Conservation (phyloP, 1,140 invertebrate species). For the Dendrolimus kikuchii region DNA sequence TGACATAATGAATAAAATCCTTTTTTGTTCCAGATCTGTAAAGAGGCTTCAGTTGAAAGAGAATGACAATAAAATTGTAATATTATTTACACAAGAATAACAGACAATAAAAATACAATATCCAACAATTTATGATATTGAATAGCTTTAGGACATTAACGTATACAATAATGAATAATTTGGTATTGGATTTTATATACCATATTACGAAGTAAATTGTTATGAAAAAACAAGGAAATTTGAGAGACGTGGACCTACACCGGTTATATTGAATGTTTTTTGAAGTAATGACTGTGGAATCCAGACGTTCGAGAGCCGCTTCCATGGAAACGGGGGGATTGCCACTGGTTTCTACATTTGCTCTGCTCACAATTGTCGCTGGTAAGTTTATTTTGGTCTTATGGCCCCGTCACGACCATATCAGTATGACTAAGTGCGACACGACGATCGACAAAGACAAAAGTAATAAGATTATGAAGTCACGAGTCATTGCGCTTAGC, state of each 20-base stretch:
- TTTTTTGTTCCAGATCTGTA: constrained; percentile 24
- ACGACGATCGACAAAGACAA: no score
- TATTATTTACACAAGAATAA: constrained; percentile 5
- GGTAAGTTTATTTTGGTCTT: constrained; percentile 30
- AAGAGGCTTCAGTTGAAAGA: constrained; percentile 6
- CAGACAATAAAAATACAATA: constrained; percentile 16
- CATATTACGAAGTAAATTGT: neutral
- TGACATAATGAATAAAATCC: no score
- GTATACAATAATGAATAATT: neutral
- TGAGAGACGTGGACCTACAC: neutral
- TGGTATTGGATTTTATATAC: no score
- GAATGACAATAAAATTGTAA: constrained; percentile 18
- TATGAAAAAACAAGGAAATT: constrained; percentile 1
- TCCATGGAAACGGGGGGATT: constrained; percentile 59
- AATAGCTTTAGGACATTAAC: constrained; percentile 1
- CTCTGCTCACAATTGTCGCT: constrained; percentile 59
- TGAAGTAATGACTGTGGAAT: constrained; percentile 45
- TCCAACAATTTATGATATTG: no score
- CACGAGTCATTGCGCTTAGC: no score
- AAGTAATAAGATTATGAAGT: no score
- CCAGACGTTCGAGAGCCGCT: constrained; percentile 34
- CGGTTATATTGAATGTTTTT: constrained; percentile 33
- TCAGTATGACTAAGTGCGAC: neutral
- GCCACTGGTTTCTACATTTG: constrained; percentile 58
- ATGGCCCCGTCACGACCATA: neutral